Base-by-base conservation (phyloP, 2,113 vertebrate genomes). In the Pachycephala philippinensis region DNA sequence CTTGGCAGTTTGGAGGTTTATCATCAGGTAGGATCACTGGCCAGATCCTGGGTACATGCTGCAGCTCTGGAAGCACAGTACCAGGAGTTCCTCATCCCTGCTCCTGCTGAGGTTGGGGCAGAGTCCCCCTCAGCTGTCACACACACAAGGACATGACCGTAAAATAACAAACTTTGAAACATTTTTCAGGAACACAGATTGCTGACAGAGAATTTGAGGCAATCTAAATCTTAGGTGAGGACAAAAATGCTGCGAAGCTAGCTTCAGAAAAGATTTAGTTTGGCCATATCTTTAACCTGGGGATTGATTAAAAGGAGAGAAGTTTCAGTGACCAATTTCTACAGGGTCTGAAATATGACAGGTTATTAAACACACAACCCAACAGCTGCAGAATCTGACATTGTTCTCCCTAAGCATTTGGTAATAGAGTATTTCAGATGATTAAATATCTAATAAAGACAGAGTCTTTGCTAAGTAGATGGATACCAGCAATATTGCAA, bases 381-480 rank as follows among this genome's bases (percentile, higher is more conserved):
- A 85, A 78, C 60, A 86, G 75, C 64, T 88, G 68, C 92, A 84
- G 71, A 84, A 74, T 86, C 75, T 92, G 92, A 88, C 52, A 86
- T 74, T 86, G 95, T 80, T 96, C 82, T 96, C 75, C n/a, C 63
- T 42, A 11, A 83, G 71, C 50, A 59, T 93, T 95, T 83, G 54
- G 72, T 84, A 93, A 92, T 33, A 90, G 82, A 85, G 71, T 49
- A 86, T 92, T 95, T 92, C 85, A 74, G 64, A 84, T 93, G 59
- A 96, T 95, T 92, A 77, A 96, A 72, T 69, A 91, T 61, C 70
- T 91, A 91, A 96, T 87, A 95, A 96, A 94, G 52, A 84, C 79
- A 81, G 49, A 89, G 71, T 59, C 68, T 84, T 90, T 86, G 23
- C 54, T 90, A 93, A 93, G 75, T 30, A 96, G 82, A 95, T 84